Evolutionary conservation across 2,113 vertebrate genomes (phyloP), one percentile per base, ranked within the genome.

Genomic region (Tretioscincus oriximinensis): DNA sequence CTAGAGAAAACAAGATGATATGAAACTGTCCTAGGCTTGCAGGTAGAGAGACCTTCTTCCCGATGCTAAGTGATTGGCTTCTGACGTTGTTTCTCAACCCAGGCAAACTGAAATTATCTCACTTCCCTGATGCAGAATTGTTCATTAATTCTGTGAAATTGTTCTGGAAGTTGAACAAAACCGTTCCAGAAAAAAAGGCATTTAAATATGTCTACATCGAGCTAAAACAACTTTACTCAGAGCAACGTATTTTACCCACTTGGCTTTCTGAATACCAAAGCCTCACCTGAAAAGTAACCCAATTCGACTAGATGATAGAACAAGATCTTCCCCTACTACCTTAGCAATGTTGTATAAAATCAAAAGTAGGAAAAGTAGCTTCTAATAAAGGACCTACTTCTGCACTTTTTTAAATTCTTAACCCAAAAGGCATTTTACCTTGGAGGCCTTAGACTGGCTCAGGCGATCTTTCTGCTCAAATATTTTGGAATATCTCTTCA

Each of bases 401-500:
- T 51, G 49, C 12, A 14, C 49, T 51, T 51, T 9, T 51, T 51
- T 51, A 5, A 1, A 11, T 51, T 51, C 12, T 51, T 51, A 65
- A 35, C 45, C 26, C 9, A 9, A 0, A 35, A 81, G 76, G 14
- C 1, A 1, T 45, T 94, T 91, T 92, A 98, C 98, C 97, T 99
- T 99, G 4, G 98, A 99, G 58, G 98, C 98, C 96, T 99, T 99
- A 80, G 98, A 97, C 85, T 99, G 98, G 92, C 98, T 99, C 90
- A 99, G 89, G 81, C 98, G 98, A 95, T 99, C 98, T 90, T 99
- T 99, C 95, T 99, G 98, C 89, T 99, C 98, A 93, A 99, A 99
- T 92, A 99, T 99, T 95, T 99, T 99, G 1, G 98, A 99, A 83
- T 99, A 99, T 77, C 97, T 99, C 95, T 99, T 99, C 84, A 99